phyloP scores from a whole-genome alignment of 2,797 vertebrate genomes.

The Gymnoscopelus microlampas region DNA sequence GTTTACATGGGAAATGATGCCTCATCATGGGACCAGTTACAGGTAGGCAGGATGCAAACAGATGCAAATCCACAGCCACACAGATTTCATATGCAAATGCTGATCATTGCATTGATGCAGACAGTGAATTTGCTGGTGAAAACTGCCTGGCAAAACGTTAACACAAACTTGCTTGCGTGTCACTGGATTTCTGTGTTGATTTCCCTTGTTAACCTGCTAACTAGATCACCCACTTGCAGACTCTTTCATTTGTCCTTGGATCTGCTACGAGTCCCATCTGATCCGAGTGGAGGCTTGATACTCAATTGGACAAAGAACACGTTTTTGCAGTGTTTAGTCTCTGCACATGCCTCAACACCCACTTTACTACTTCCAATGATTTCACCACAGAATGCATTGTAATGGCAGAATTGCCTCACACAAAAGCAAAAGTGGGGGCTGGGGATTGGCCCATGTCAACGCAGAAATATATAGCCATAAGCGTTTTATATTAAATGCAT shows the following conservation, averaged over 20 bases:
- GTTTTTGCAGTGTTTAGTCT: slow-evolving; percentile 50
- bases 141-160: background rate
- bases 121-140: background rate
- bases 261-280: slow-evolving; percentile 18
- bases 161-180: background rate
- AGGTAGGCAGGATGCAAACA: background rate
- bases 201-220: background rate
- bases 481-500: too few relatives aligned
- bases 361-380: slow-evolving; percentile 54
- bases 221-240: background rate
- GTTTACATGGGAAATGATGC: background rate
- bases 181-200: background rate
- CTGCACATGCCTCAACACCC: slow-evolving; percentile 56
- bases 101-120: too few relatives aligned
- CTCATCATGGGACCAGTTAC: background rate
- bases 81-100: background rate
- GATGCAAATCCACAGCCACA: background rate
- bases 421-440: slow-evolving; percentile 17
- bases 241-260: slow-evolving; percentile 4
- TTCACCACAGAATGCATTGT: slow-evolving; percentile 53
- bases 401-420: slow-evolving; percentile 48
- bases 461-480: too few relatives aligned
- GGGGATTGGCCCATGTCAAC: background rate
- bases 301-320: slow-evolving; percentile 48
- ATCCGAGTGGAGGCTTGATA: slow-evolving; percentile 35